Evolutionary conservation across 2,113 vertebrate genomes (phyloP).

Genomic region (Gymnobelideus leadbeateri): DNA sequence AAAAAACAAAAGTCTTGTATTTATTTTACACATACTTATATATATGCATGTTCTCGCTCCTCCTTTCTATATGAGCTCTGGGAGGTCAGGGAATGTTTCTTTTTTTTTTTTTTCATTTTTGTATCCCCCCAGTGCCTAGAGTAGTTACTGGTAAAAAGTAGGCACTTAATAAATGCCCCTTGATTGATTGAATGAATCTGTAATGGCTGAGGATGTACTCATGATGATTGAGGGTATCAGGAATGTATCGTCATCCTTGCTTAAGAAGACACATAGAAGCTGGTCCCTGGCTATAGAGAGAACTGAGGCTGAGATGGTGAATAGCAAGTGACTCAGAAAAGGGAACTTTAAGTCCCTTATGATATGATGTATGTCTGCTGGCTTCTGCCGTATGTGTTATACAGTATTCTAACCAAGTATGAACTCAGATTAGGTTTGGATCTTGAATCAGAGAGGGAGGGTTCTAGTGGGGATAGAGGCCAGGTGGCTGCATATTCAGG

Average conservation of each 20-base stretch:
- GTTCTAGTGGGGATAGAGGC: not conserved
- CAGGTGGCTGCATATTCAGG: not conserved
- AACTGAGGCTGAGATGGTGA: conserved; percentile 17
- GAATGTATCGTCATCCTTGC: not conserved
- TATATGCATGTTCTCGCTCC: not conserved
- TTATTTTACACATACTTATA: no score
- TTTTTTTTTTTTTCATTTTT: not conserved
- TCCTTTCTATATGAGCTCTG: not conserved
- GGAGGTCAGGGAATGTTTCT: not conserved
- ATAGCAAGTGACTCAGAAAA: conserved; percentile 36
- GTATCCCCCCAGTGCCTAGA: not conserved
- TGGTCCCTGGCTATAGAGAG: not conserved
- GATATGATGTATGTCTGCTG: conserved; percentile 38
- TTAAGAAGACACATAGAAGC: conserved; percentile 41
- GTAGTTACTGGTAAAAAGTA: not conserved
- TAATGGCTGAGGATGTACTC: not conserved
- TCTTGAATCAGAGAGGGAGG: not conserved
- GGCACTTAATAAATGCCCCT: not conserved
- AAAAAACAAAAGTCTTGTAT: not conserved
- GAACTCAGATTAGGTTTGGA: not conserved
- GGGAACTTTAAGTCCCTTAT: conserved; percentile 11
- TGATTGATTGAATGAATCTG: conserved; percentile 1
- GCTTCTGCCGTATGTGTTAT: not conserved
- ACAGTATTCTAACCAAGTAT: not conserved
- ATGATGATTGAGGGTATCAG: conserved; percentile 6